Base-by-base conservation (phyloP, 2,888 invertebrate genomes). In the Apamea crenata region DNA sequence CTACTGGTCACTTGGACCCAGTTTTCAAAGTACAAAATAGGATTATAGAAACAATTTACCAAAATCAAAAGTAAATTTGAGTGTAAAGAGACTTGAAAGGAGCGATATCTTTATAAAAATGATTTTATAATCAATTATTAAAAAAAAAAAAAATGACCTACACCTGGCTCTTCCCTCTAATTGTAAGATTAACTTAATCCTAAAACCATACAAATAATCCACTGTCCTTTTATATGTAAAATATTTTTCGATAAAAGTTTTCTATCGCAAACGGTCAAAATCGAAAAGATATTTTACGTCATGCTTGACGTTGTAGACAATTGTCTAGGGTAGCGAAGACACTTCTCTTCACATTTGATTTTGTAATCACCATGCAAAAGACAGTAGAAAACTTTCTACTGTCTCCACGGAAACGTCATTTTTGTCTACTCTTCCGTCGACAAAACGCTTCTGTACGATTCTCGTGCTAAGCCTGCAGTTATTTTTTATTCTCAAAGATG, bases 51-150 rank as follows among this genome's bases (percentile, higher is more conserved):
- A 12, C 21, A 2, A 47, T 14, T 36, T 10, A 44, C 25, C 25
- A 16, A 44, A 32, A 29, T 16, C 16, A 61, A 44, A 69, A 65
- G 21, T 18, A 7, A 36, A 36, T 32, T 63, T 21, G 5, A 36
- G 77, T 36, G 36, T 36, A 36, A 36, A 5, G 36, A 74, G 50
- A 29, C 44, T 14, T 74, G n/a, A 78, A 56, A 73, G 8, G 7
- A 40, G 66, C 53, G 29, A 47, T 29, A n/a, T 63, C 1, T 29
- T 16, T 18, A 32, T 32, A 29, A 8, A 10, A 10, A 61, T 18
- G 16, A 32, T 16, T 32, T 32, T 63, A n/a, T 4, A 47, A n/a
- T 14, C 21, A 74, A 47, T 6, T 1, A 47, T n/a, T 18, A 5
- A 1, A 40, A 44, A 12, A 12, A n/a, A 40, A 44, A 12, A 2